phyloP scores from a whole-genome alignment of 2,797 vertebrate genomes.

The Moxostoma hubbsi region DNA sequence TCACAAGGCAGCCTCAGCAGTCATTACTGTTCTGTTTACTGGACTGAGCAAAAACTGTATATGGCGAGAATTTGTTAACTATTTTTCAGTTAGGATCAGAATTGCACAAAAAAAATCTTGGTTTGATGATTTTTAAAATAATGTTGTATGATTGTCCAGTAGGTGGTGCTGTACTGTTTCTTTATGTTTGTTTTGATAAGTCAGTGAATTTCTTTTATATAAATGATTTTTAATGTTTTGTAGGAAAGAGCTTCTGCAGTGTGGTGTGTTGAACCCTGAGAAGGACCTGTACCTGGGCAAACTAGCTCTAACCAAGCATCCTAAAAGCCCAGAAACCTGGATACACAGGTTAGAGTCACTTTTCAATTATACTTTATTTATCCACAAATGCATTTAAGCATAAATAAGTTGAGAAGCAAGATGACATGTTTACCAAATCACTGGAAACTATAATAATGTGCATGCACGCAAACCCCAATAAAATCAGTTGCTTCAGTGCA shows the following conservation, averaged over 20 bases:
- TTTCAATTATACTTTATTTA: not conserved
- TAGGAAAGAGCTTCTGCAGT: conserved; percentile 93
- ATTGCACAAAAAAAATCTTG: not conserved
- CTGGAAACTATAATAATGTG: not conserved
- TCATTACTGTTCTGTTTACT: too few relatives aligned
- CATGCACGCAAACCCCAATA: not conserved
- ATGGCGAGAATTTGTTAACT: not conserved
- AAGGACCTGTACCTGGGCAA: conserved; percentile 95
- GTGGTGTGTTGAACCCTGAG: conserved; percentile 89
- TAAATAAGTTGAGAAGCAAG: not conserved
- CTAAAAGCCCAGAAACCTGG: conserved; percentile 99
- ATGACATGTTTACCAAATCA: not conserved
- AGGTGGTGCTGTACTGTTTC: conserved; percentile 38
- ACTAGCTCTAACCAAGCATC: conserved; percentile 94
- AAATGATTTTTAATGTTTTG: conserved; percentile 18
- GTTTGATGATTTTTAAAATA: not conserved
- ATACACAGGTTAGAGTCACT: conserved; percentile 87
- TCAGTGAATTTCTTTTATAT: not conserved
- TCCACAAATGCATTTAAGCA: not conserved
- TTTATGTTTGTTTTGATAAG: not conserved
- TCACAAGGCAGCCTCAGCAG: too few relatives aligned
- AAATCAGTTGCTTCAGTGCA: not conserved
- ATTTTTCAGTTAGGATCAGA: not conserved
- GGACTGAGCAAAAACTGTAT: too few relatives aligned
- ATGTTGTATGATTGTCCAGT: conserved; percentile 33